These are phyloP conservation scores for Brachymystax lenok DNA, from an alignment of 2,797 vertebrate species.

Conservation along the genomic window DNA sequence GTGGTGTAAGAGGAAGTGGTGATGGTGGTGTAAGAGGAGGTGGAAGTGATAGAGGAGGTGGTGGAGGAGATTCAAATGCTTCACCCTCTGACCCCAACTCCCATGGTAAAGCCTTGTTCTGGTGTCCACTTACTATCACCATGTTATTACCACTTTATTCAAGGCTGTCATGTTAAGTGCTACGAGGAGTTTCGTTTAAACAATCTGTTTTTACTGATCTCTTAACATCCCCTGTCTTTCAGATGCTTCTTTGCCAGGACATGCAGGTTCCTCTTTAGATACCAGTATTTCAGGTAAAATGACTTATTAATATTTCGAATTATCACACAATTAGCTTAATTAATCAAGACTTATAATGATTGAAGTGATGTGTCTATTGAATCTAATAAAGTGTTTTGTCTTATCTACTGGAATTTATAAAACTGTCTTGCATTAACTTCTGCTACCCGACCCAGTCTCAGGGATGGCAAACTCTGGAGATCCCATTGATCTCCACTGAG, in stretches of 20 bases:
- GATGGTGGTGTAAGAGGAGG: neutral
- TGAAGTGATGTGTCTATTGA: neutral
- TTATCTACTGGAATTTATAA: neutral
- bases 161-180: too few relatives aligned
- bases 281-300: conserved; percentile 19
- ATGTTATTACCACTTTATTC: neutral
- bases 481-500: too few relatives aligned
- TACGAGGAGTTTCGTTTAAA: too few relatives aligned
- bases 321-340: too few relatives aligned
- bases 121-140: neutral
- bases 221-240: conserved; percentile 21
- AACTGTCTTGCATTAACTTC: too few relatives aligned
- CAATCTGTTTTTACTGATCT: too few relatives aligned
- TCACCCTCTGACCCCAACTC: conserved; percentile 28
- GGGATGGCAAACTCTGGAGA: too few relatives aligned
- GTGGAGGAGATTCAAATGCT: conserved; percentile 26
- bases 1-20: conserved; percentile 9
- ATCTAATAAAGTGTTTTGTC: neutral
- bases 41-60: conserved; percentile 31
- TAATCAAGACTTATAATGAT: neutral
- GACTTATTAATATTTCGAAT: neutral
- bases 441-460: too few relatives aligned
- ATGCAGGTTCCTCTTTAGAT: conserved; percentile 24
- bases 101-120: conserved; percentile 39
- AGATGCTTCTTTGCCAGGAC: conserved; percentile 21